A percentile compares a stretch with the other conserved stretches of the same genome.
These are phyloP conservation scores for Nycticebus coucang DNA, from an alignment of 2,113 vertebrate species.

Conservation along the genomic window DNA sequence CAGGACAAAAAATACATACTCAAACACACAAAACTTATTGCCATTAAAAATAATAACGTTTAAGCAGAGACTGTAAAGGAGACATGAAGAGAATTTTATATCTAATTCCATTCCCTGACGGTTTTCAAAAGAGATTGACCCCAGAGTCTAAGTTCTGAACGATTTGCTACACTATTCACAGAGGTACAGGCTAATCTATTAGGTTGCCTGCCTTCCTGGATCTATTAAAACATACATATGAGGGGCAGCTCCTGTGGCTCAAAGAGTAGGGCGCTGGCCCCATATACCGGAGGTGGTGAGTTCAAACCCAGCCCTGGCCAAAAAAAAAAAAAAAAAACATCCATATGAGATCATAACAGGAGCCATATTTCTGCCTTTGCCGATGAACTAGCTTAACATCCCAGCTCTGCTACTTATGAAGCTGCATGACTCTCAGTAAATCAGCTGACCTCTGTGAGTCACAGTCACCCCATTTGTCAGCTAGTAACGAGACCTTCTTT, in stretches of 20 bases:
- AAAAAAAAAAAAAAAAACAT: too few species aligned
- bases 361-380: background rate
- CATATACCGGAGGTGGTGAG: too few species aligned
- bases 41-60: background rate
- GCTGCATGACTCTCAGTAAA: background rate
- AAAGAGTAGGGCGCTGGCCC: too few species aligned
- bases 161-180: background rate
- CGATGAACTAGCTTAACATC: background rate
- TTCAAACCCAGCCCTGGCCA: too few species aligned
- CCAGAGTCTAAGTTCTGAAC: background rate
- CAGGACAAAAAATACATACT: background rate
- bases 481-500: background rate
- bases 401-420: background rate
- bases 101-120: background rate
- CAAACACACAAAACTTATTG: background rate
- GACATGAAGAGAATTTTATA: background rate
- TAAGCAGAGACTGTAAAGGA: background rate
- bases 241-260: too few species aligned
- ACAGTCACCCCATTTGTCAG: background rate
- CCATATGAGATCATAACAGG: rapidly evolving
- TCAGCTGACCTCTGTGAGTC: background rate
- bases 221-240: background rate
- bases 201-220: background rate
- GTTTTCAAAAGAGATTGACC: background rate
- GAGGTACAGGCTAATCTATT: background rate